Evolutionary conservation across 2,888 invertebrate genomes (phyloP).

Genomic region (Hyposoter dolosus): DNA sequence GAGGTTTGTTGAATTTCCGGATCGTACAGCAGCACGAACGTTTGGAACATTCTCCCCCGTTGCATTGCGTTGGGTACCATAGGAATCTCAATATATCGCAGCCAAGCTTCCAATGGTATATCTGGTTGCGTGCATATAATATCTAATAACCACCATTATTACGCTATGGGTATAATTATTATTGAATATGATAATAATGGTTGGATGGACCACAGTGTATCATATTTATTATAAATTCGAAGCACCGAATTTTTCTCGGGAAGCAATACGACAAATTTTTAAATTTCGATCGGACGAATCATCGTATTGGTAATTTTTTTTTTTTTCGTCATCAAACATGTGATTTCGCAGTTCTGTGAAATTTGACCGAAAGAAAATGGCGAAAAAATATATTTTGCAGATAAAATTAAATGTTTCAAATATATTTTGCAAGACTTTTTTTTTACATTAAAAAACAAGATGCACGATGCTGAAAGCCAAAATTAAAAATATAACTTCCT

Average conservation of each 20-base stretch:
- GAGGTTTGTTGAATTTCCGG: constrained; percentile 16
- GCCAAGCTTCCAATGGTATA: constrained; percentile 34
- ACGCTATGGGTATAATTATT: constrained; percentile 42
- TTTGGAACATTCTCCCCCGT: constrained; percentile 24
- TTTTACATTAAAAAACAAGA: too few relatives aligned
- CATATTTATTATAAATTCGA: background rate
- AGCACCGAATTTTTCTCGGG: too few relatives aligned
- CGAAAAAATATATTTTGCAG: background rate
- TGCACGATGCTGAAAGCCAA: too few relatives aligned
- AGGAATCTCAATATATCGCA: constrained; percentile 62
- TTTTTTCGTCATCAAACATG: background rate
- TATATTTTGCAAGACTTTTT: background rate
- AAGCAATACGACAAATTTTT: background rate
- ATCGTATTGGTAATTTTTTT: background rate
- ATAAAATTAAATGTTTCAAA: background rate
- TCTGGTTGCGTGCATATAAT: constrained; percentile 46
- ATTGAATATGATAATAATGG: constrained; percentile 37
- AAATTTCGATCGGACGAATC: background rate
- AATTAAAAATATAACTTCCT: too few relatives aligned
- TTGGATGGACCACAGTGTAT: background rate
- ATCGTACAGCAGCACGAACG: constrained; percentile 12
- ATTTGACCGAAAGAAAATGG: background rate
- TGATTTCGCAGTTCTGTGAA: background rate
- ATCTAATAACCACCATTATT: constrained; percentile 61
- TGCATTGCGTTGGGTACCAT: constrained; percentile 39